Percentiles rank a stretch among this genome's conserved stretches.
These are phyloP conservation scores for Leptestheria dahalacensis DNA, from an alignment of 1,140 invertebrate species.

Conservation along the genomic window DNA sequence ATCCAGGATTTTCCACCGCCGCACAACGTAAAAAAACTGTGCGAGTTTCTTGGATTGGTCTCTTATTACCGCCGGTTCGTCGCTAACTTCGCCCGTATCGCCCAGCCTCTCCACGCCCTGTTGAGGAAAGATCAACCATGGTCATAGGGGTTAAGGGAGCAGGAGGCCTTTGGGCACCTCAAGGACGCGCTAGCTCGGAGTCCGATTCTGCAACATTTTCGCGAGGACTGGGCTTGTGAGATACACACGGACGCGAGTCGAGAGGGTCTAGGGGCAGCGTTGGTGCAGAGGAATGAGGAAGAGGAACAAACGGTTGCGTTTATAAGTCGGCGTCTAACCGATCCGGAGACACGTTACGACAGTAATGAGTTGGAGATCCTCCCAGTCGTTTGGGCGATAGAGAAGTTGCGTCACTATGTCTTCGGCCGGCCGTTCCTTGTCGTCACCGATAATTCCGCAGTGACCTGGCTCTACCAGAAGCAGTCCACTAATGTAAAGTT, in stretches of 20 bases:
- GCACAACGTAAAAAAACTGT: no score
- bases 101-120: no score
- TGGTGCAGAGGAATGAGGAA: constrained; percentile 6
- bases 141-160: no score
- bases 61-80: no score
- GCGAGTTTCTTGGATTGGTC: no score
- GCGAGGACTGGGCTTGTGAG: background rate
- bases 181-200: no score
- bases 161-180: no score
- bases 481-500: constrained; percentile 22
- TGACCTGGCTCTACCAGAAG: constrained; percentile 26
- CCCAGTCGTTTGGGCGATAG: background rate
- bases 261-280: constrained; percentile 17
- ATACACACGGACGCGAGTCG: constrained; percentile 18
- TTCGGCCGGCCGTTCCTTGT: constrained; percentile 27
- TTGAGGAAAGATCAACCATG: no score
- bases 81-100: no score
- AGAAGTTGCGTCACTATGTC: background rate
- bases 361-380: background rate
- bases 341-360: background rate
- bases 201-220: background rate
- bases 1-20: no score
- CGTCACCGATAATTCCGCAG: constrained; percentile 28
- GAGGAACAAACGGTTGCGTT: background rate
- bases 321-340: background rate